These are phyloP conservation scores for Bimastos eiseni DNA, from an alignment of 2,888 invertebrate species.

Conservation along the genomic window DNA sequence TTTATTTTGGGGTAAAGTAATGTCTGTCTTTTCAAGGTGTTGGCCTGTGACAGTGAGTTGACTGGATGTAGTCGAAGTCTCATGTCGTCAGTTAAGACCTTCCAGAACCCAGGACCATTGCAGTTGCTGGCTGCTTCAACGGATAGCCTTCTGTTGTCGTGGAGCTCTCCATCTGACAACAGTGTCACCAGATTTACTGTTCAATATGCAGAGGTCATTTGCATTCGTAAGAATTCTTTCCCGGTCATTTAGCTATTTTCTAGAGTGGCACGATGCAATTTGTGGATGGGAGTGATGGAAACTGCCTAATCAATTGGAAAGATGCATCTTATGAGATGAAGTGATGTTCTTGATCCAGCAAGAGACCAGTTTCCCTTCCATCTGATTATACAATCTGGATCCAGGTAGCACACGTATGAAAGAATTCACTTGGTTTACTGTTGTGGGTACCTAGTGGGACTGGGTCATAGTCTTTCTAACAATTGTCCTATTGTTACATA, in stretches of 20 bases:
- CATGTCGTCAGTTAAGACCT: background rate
- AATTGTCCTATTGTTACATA: background rate
- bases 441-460: background rate
- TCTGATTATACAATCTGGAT: background rate
- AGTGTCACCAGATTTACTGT: background rate
- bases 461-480: background rate
- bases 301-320: background rate
- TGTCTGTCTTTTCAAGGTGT: constrained; percentile 2
- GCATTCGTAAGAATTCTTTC: constrained; percentile 7
- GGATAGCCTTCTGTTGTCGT: background rate
- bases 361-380: background rate
- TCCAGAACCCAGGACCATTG: background rate
- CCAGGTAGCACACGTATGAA: background rate
- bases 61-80: background rate
- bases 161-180: constrained; percentile 13
- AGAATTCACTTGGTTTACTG: background rate
- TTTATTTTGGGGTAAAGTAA: background rate
- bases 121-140: background rate
- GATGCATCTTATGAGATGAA: background rate
- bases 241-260: background rate
- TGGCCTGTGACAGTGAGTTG: constrained; percentile 7
- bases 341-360: background rate
- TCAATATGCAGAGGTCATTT: constrained; percentile 16
- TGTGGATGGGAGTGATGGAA: background rate
- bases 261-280: background rate